These are phyloP conservation scores for Agelaius tricolor DNA, from an alignment of 2,113 vertebrate genomes.

Conservation along the genomic window DNA sequence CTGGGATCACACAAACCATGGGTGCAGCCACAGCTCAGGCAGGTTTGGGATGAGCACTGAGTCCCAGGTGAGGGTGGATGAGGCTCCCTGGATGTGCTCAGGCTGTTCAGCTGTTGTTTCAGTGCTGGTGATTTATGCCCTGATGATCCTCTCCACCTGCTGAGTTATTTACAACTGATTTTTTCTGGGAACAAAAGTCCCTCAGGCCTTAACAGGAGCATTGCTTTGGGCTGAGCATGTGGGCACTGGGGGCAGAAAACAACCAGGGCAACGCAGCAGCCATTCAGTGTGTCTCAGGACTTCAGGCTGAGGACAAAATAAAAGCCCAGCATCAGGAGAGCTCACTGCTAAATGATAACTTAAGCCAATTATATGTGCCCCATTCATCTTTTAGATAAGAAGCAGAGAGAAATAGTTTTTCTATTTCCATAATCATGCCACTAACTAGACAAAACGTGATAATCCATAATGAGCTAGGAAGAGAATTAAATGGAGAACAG, in stretches of 20 bases:
- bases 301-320: neutral
- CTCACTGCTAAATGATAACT: conserved; percentile 44
- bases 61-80: neutral
- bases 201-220: neutral
- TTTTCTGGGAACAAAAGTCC: conserved; percentile 21
- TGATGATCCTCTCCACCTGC: neutral
- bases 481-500: conserved; percentile 64
- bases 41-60: neutral
- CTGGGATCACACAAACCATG: neutral
- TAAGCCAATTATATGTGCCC: conserved; percentile 43
- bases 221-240: neutral
- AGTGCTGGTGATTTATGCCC: neutral
- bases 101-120: neutral
- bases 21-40: neutral
- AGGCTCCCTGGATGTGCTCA: neutral
- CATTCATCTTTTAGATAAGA: conserved; percentile 66
- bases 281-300: neutral
- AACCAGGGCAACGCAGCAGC: neutral
- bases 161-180: conserved; percentile 30
- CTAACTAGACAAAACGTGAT: conserved; percentile 70
- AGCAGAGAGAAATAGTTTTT: conserved; percentile 45
- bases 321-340: neutral
- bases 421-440: conserved; percentile 60
- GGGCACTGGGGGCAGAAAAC: neutral
- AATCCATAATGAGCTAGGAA: conserved; percentile 72